A percentile compares a stretch with the other conserved stretches of the same genome.
phyloP scores from a whole-genome alignment of 2,888 invertebrate species.

The Cantharis rustica region DNA sequence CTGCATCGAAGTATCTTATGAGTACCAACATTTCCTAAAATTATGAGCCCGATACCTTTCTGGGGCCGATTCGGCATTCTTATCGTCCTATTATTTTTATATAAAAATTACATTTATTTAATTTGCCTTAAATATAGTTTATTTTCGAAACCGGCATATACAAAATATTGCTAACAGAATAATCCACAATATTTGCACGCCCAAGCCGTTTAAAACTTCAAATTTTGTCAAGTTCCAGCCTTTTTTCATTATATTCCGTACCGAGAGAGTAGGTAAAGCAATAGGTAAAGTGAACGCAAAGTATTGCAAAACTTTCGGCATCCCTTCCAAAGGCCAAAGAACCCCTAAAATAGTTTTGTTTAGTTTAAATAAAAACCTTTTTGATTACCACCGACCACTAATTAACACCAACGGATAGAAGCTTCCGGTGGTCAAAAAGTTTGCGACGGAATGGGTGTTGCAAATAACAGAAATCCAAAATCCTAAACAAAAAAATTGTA shows the following conservation, averaged over 20 bases:
- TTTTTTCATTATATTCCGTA: conserved; percentile 76
- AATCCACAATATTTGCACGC: conserved; percentile 68
- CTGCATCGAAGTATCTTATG: no score
- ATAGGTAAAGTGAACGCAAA: conserved; percentile 61
- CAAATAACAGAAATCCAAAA: conserved; percentile 82
- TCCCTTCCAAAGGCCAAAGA: conserved; percentile 72
- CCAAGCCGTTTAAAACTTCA: conserved; percentile 75
- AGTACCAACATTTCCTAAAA: no score
- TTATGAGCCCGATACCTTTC: no score
- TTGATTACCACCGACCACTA: conserved; percentile 68
- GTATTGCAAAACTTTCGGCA: conserved; percentile 65
- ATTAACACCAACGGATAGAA: conserved; percentile 89
- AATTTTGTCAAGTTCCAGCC: conserved; percentile 72
- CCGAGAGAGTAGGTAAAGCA: conserved; percentile 77
- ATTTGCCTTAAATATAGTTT: not conserved
- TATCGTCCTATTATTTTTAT: no score
- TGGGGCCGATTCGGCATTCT: no score
- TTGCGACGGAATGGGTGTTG: conserved; percentile 77
- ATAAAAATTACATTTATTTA: not conserved
- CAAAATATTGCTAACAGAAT: conserved; percentile 43
- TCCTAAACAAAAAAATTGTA: conserved; percentile 56
- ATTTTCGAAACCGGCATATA: conserved; percentile 44
- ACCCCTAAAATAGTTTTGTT: conserved; percentile 55
- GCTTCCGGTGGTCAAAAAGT: conserved; percentile 84
- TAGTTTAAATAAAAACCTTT: not conserved